phyloP scores from a whole-genome alignment of 2,113 vertebrate genomes.

The Gallinago paraguaiae region DNA sequence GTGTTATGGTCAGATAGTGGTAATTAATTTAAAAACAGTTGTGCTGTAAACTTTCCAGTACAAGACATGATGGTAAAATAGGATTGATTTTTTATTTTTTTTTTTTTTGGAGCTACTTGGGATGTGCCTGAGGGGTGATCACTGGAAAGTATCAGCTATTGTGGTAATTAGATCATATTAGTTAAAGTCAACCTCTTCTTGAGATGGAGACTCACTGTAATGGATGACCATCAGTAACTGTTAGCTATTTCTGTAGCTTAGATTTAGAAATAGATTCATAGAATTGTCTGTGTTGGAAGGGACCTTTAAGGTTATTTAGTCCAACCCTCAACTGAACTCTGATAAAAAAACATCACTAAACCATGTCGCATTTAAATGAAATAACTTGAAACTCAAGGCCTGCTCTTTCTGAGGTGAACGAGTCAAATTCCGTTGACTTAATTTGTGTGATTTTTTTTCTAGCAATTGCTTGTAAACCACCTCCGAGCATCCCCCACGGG shows the following conservation, averaged over 20 bases:
- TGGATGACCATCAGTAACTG: neutral
- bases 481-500: slow-evolving; percentile 57
- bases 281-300: too few relatives aligned
- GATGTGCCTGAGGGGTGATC: neutral
- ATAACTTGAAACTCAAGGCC: neutral
- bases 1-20: neutral
- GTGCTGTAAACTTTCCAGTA: neutral
- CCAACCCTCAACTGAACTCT: too few relatives aligned
- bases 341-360: too few relatives aligned
- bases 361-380: neutral
- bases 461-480: slow-evolving; percentile 59
- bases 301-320: too few relatives aligned
- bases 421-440: neutral
- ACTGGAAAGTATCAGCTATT: neutral
- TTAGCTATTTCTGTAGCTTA: neutral
- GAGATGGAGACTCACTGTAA: neutral
- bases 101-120: neutral
- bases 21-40: neutral
- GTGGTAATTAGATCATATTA: neutral
- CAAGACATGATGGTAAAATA: neutral
- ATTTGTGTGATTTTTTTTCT: neutral
- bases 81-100: neutral
- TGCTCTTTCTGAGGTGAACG: neutral
- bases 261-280: neutral
- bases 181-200: neutral